Percentiles rank a stretch among this genome's conserved stretches.
These are phyloP conservation scores for Shinisaurus crocodilurus DNA, from an alignment of 2,113 vertebrate genomes.

Conservation along the genomic window DNA sequence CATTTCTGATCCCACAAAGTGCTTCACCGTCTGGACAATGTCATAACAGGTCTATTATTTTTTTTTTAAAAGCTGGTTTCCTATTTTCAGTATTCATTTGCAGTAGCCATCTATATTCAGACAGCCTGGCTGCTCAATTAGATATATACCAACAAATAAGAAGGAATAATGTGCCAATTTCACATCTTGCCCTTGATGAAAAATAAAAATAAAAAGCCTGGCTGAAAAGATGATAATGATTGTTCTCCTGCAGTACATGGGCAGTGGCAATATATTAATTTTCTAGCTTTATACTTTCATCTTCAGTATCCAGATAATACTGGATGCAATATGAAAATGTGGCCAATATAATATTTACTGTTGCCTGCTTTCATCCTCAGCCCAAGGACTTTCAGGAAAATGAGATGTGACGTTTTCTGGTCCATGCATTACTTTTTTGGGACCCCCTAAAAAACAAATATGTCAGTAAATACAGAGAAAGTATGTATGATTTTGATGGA, in stretches of 20 bases:
- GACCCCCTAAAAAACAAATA: conserved; percentile 23
- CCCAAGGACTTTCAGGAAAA: conserved; percentile 59
- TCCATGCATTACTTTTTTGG: conserved; percentile 56
- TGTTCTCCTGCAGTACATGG: conserved; percentile 24
- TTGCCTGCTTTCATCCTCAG: conserved; percentile 34
- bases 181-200: conserved; percentile 8
- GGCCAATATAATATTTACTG: conserved; percentile 43
- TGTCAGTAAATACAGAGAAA: conserved; percentile 49
- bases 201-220: neutral
- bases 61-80: conserved; percentile 11
- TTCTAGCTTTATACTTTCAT: conserved; percentile 42
- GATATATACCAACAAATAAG: conserved; percentile 22
- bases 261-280: neutral
- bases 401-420: conserved; percentile 49
- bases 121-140: conserved; percentile 13
- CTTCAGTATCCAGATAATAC: conserved; percentile 45
- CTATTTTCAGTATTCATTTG: neutral
- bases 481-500: conserved; percentile 37
- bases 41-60: neutral
- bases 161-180: conserved; percentile 35
- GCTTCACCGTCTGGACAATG: neutral
- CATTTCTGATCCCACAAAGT: neutral
- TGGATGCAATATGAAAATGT: conserved; percentile 54
- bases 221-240: conserved; percentile 21
- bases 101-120: neutral